Percentiles rank a stretch among this genome's conserved stretches.
Evolutionary conservation across 2,888 invertebrate species (phyloP).

Genomic region (Parnassius mnemosyne): DNA sequence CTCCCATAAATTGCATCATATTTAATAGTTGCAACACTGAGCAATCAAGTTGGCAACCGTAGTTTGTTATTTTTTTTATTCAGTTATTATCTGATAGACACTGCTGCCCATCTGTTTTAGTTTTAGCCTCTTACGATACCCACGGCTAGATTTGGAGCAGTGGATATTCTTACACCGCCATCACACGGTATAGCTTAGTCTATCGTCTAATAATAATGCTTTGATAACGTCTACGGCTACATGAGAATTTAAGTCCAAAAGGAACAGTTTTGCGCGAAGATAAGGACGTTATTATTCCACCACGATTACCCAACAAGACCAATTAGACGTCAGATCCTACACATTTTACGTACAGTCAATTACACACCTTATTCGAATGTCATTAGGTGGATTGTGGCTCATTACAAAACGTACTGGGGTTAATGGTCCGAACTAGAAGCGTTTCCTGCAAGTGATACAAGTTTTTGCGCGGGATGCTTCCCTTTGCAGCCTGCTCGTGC

Average conservation of each 20-base stretch:
- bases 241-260: neutral
- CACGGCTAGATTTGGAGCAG: no score
- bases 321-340: neutral
- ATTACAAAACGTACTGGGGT: neutral
- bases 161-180: no score
- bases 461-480: neutral
- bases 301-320: neutral
- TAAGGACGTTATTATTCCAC: neutral
- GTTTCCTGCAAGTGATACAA: neutral
- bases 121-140: no score
- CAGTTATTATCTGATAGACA: no score
- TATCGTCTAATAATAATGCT: slow-evolving; percentile 41
- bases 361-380: neutral
- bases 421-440: neutral
- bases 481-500: neutral
- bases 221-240: slow-evolving; percentile 40
- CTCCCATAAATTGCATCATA: no score
- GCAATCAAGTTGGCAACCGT: no score
- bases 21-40: no score
- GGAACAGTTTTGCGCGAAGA: neutral
- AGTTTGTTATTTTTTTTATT: no score
- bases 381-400: neutral
- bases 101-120: no score
- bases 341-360: neutral
- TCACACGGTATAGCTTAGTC: neutral